A percentile compares a stretch with the other conserved stretches of the same genome.
phyloP scores from a whole-genome alignment of 2,797 vertebrate genomes.

The Acridotheres tristis region DNA sequence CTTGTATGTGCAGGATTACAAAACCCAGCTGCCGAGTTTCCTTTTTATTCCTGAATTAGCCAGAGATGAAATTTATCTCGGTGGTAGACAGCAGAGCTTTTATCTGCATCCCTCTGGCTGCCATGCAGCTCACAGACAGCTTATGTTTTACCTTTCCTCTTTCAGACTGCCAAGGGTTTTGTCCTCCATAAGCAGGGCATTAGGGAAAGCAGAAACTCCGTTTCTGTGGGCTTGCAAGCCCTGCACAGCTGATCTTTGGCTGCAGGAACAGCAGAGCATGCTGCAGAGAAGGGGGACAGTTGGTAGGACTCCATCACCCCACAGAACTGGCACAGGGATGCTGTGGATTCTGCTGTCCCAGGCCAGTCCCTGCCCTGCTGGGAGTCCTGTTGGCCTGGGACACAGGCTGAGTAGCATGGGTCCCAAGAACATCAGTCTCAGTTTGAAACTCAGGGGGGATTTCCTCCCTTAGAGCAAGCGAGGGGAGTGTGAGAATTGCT shows the following conservation, averaged over 20 bases:
- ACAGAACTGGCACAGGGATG: neutral
- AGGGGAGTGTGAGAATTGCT: neutral
- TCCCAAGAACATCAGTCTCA: accelerated
- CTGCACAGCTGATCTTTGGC: neutral
- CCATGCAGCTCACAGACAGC: neutral
- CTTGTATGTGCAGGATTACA: neutral
- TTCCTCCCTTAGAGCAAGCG: neutral
- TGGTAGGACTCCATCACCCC: neutral
- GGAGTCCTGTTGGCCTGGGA: neutral
- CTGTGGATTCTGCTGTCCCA: neutral
- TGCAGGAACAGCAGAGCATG: neutral
- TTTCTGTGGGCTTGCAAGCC: neutral
- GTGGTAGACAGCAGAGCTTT: constrained; percentile 23
- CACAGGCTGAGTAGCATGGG: neutral
- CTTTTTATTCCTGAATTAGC: constrained; percentile 34
- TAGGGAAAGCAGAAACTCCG: neutral
- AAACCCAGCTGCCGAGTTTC: constrained; percentile 1
- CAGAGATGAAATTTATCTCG: neutral
- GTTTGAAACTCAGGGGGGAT: accelerated
- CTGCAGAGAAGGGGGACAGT: accelerated
- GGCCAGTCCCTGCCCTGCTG: neutral
- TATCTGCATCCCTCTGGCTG: constrained; percentile 9
- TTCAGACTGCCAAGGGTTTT: neutral
- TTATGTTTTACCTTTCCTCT: neutral
- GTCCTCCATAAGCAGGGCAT: neutral